Percentiles rank a stretch among this genome's conserved stretches.
These are phyloP conservation scores for Acipenser transmontanus DNA, from an alignment of 2,797 vertebrate genomes.

Conservation along the genomic window DNA sequence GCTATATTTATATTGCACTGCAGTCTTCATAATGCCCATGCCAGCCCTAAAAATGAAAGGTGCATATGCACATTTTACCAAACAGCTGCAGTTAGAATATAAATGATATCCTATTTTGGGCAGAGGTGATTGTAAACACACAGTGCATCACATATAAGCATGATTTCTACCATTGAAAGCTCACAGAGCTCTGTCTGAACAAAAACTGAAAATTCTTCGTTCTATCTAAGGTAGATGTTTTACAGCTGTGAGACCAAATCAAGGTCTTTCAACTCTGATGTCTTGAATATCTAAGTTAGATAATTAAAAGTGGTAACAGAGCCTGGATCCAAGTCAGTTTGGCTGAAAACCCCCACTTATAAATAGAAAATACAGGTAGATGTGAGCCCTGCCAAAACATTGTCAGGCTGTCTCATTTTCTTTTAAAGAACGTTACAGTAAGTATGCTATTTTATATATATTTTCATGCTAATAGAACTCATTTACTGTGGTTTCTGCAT, in stretches of 20 bases:
- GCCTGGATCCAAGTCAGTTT: not conserved
- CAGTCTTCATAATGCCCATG: not conserved
- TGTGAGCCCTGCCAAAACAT: no score
- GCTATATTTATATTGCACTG: no score
- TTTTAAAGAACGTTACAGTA: no score
- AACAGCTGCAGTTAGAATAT: constrained; percentile 4
- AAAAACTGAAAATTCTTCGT: constrained; percentile 6
- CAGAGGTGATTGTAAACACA: constrained; percentile 5
- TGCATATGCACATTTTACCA: not conserved
- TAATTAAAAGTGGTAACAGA: no score
- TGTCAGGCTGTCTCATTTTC: no score
- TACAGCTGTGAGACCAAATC: not conserved
- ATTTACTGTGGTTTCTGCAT: no score
- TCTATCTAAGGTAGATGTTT: constrained; percentile 1
- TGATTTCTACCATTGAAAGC: constrained; percentile 4
- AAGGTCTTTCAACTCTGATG: no score
- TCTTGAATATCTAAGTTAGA: no score
- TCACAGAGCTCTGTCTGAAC: constrained; percentile 2
- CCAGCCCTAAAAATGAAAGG: not conserved
- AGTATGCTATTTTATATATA: no score
- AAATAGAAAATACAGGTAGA: not conserved
- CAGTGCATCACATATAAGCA: constrained; percentile 6
- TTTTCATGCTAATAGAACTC: no score
- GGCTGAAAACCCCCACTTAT: not conserved
- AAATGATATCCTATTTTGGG: not conserved